Percentiles rank a stretch among this genome's conserved stretches.
These are phyloP conservation scores for Heterocephalus glaber DNA, from an alignment of 2,113 vertebrate genomes.

Conservation along the genomic window DNA sequence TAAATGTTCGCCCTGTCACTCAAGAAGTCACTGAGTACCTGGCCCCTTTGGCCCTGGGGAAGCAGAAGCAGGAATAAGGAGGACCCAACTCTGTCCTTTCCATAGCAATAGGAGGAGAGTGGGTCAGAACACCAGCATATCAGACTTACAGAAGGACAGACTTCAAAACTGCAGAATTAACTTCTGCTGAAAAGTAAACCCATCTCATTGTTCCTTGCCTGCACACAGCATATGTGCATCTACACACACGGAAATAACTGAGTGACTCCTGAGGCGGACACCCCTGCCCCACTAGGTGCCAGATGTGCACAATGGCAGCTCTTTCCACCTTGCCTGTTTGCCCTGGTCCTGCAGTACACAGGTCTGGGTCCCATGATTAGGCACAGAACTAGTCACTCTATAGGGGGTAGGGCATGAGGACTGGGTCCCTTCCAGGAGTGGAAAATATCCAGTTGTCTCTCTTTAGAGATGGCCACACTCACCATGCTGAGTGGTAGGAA, in stretches of 20 bases:
- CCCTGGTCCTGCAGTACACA: neutral
- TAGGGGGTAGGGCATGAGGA: neutral
- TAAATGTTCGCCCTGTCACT: neutral
- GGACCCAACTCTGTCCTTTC: neutral
- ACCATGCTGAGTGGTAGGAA: neutral
- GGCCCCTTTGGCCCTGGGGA: neutral
- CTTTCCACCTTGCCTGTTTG: neutral
- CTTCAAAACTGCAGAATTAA: neutral
- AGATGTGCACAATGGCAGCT: neutral
- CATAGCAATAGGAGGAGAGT: neutral
- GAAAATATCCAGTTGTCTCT: neutral
- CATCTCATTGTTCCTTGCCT: fast-evolving
- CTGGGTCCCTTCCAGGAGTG: neutral
- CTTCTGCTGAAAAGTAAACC: too few species aligned
- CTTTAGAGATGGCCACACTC: neutral
- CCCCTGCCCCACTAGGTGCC: neutral
- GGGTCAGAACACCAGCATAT: neutral
- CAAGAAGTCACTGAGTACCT: neutral
- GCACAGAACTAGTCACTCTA: neutral
- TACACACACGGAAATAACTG: neutral
- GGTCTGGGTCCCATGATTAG: neutral
- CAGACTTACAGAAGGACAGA: neutral
- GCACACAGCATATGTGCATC: fast-evolving
- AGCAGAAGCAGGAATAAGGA: neutral
- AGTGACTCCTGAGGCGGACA: neutral